These are phyloP conservation scores for Papilio glaucus DNA, from an alignment of 1,140 invertebrate genomes.

Conservation along the genomic window DNA sequence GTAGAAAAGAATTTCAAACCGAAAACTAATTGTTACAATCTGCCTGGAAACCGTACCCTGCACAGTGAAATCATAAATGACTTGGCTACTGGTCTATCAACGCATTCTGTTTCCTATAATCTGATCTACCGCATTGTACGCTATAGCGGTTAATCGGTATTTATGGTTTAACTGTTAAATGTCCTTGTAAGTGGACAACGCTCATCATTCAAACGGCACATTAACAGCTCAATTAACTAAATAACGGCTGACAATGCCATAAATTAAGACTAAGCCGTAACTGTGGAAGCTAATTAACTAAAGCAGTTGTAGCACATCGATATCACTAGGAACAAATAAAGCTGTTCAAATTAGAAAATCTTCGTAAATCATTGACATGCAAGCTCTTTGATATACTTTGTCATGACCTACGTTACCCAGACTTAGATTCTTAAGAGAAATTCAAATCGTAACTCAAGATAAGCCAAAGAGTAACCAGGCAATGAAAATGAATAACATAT, in stretches of 20 bases:
- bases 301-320: neutral
- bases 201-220: conserved; percentile 23
- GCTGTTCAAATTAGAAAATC: neutral
- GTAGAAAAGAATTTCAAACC: too few species aligned
- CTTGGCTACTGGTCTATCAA: conserved; percentile 1
- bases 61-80: neutral
- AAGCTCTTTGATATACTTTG: too few species aligned
- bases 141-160: neutral
- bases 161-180: conserved; percentile 28
- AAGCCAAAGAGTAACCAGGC: too few species aligned
- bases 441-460: too few species aligned
- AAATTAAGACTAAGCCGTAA: conserved; percentile 22
- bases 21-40: neutral
- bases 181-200: conserved; percentile 24
- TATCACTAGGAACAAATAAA: neutral
- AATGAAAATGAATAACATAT: too few species aligned
- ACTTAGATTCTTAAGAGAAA: too few species aligned
- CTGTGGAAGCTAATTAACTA: neutral
- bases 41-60: neutral
- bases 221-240: conserved; percentile 31
- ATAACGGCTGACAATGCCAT: conserved; percentile 7
- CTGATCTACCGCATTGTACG: conserved; percentile 5
- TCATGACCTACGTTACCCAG: too few species aligned
- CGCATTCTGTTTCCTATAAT: neutral
- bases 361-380: neutral